Conservation (phyloP, 2,113 vertebrate genomes). For the Bombycilla garrulus region DNA sequence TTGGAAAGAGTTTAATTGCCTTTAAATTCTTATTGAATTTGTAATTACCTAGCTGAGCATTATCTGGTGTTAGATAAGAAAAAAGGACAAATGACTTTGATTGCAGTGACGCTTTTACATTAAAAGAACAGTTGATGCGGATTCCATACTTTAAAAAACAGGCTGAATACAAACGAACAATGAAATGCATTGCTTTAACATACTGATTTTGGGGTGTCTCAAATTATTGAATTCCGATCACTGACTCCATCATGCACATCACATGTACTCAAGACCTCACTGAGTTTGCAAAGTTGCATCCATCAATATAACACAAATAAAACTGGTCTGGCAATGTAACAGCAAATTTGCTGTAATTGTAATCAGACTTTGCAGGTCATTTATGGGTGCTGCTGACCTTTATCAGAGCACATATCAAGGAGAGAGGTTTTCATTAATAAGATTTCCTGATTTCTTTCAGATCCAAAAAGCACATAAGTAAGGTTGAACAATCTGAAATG, state of each 20-base stretch:
- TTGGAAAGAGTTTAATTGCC: neutral
- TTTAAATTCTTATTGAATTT: neutral
- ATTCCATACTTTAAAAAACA: neutral
- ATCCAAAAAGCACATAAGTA: accelerated
- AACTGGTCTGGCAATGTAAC: neutral
- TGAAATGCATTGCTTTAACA: neutral
- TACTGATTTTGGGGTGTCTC: neutral
- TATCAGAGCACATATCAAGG: neutral
- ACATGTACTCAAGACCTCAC: neutral
- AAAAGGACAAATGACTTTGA: neutral
- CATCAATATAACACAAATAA: neutral
- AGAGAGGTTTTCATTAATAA: neutral
- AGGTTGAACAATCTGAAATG: neutral
- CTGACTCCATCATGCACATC: neutral
- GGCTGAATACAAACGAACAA: neutral
- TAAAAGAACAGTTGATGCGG: neutral
- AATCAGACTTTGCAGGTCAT: neutral
- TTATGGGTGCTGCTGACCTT: neutral
- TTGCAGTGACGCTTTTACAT: neutral
- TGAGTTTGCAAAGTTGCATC: neutral
- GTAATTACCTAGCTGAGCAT: neutral
- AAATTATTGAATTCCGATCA: neutral
- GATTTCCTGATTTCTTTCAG: neutral
- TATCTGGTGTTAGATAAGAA: neutral
- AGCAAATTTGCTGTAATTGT: too few relatives aligned